Evolutionary conservation across 2,888 invertebrate species (phyloP).

Genomic region (Steromphala cineraria): DNA sequence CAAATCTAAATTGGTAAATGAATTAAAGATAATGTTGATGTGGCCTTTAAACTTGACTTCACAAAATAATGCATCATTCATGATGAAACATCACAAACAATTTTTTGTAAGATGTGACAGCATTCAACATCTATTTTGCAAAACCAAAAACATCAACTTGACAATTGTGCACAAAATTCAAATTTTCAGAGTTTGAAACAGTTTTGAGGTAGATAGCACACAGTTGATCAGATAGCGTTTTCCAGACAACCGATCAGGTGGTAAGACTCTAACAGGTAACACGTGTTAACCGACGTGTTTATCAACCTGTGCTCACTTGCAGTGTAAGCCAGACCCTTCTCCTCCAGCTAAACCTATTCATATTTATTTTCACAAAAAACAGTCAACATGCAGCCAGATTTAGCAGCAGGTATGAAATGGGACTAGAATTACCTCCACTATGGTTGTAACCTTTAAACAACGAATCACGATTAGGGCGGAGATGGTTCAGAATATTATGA

Average conservation of each 20-base stretch:
- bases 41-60: too few relatives aligned
- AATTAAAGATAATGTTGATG: too few relatives aligned
- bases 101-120: too few relatives aligned
- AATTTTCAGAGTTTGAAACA: not conserved
- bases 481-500: not conserved
- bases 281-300: not conserved
- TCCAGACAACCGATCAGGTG: not conserved
- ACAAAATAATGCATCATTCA: too few relatives aligned
- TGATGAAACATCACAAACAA: too few relatives aligned
- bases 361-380: not conserved
- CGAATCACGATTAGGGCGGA: not conserved
- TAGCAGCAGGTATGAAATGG: not conserved
- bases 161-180: too few relatives aligned
- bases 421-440: not conserved
- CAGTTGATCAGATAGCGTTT: not conserved
- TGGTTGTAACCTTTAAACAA: constrained; percentile 2
- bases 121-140: too few relatives aligned
- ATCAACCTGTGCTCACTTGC: not conserved
- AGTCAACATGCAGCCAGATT: not conserved
- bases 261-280: not conserved
- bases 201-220: not conserved
- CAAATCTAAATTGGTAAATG: too few relatives aligned
- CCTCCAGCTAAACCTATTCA: not conserved
- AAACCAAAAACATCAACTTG: too few relatives aligned
- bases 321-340: not conserved